phyloP scores from a whole-genome alignment of 2,888 invertebrate species.

The Agrotis clavis region DNA sequence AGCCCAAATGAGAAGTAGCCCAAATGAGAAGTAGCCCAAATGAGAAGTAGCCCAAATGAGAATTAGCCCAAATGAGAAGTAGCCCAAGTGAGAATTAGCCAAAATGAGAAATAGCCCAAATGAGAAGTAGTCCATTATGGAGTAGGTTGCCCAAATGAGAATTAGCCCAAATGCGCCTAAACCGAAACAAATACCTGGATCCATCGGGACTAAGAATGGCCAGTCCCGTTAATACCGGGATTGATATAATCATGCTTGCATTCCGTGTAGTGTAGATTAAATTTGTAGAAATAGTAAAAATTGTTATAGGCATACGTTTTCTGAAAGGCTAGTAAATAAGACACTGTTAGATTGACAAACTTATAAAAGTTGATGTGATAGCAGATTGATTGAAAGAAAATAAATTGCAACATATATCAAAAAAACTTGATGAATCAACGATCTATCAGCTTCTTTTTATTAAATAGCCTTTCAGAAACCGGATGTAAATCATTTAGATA shows the following conservation, averaged over 20 bases:
- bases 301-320: neutral
- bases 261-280: slow-evolving; percentile 4
- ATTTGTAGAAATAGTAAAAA: neutral
- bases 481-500: slow-evolving; percentile 1
- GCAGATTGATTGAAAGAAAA: neutral
- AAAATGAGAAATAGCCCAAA: too few relatives aligned
- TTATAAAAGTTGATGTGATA: neutral
- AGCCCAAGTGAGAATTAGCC: neutral
- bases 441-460: neutral
- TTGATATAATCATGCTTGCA: neutral
- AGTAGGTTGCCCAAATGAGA: too few relatives aligned
- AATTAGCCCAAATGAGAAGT: neutral
- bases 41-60: neutral
- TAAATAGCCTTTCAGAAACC: slow-evolving; percentile 5
- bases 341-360: neutral
- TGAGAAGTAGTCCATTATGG: too few relatives aligned
- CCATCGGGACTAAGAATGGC: neutral
- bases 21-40: too few relatives aligned
- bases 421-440: neutral
- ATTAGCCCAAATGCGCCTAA: too few relatives aligned
- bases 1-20: too few relatives aligned
- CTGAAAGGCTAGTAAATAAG: neutral
- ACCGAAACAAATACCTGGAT: neutral
- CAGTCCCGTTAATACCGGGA: neutral
- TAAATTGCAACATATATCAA: neutral